Conservation (phyloP, 2,888 invertebrate species). For the Himalopsyche japonica region DNA sequence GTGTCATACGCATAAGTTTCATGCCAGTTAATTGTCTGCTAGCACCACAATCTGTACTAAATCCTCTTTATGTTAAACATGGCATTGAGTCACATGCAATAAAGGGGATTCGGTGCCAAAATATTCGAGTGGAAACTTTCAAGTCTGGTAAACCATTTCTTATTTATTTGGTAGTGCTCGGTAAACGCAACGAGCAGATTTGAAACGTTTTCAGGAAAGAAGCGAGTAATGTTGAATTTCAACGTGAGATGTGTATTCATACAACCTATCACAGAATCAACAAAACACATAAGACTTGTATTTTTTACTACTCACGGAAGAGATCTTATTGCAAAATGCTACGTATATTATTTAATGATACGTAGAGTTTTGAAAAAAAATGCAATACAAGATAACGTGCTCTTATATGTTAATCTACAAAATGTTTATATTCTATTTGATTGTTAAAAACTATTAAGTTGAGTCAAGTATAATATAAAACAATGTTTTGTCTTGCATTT, state of each 20-base stretch:
- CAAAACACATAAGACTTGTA: too few relatives aligned
- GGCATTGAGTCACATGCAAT: neutral
- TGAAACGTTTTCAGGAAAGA: neutral
- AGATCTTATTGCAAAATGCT: too few relatives aligned
- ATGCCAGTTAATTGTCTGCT: slow-evolving; percentile 9
- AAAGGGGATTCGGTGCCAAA: neutral
- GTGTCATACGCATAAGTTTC: neutral
- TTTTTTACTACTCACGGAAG: too few relatives aligned
- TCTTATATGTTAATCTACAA: too few relatives aligned
- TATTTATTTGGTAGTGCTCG: neutral
- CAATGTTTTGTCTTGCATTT: too few relatives aligned
- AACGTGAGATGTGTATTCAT: neutral
- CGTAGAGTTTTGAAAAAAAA: too few relatives aligned
- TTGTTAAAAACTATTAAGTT: too few relatives aligned
- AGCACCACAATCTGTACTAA: slow-evolving; percentile 13
- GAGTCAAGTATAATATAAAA: too few relatives aligned
- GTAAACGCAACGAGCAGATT: neutral
- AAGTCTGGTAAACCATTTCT: neutral
- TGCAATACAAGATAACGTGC: too few relatives aligned
- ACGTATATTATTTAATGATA: too few relatives aligned
- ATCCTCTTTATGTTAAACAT: slow-evolving; percentile 21
- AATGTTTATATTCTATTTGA: too few relatives aligned
- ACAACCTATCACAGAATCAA: too few relatives aligned
- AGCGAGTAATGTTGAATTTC: neutral
- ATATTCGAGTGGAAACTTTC: neutral